Conservation (phyloP, 2,797 vertebrate species). For the Mycteria americana region DNA sequence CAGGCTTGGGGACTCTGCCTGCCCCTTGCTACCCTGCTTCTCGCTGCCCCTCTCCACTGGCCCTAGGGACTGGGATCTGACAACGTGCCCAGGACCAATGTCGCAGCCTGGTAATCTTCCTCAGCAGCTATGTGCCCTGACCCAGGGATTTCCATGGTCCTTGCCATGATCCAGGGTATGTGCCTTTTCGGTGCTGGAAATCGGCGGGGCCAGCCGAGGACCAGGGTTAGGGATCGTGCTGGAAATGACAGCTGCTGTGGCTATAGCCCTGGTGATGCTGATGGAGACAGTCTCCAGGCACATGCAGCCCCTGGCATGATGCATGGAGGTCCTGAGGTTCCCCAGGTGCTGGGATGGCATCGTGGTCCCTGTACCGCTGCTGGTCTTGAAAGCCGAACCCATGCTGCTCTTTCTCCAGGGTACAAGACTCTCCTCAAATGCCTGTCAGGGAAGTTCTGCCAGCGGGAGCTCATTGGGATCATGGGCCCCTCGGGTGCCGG, state of each 20-base stretch:
- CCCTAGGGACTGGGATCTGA: neutral
- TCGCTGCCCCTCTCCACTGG: neutral
- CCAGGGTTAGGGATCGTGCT: neutral
- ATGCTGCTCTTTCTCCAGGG: slow-evolving; percentile 71
- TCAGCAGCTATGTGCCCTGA: neutral
- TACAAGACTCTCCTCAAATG: slow-evolving; percentile 98
- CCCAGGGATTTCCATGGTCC: neutral
- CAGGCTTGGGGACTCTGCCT: neutral
- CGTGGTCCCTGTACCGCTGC: rapidly evolving
- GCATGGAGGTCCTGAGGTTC: neutral
- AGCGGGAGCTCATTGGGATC: slow-evolving; percentile 93
- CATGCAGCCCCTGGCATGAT: neutral
- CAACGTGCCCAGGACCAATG: neutral
- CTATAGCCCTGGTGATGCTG: neutral
- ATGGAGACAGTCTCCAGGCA: neutral
- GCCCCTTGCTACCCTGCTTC: neutral
- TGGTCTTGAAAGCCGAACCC: neutral
- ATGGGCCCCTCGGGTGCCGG: slow-evolving; percentile 98
- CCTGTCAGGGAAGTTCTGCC: slow-evolving; percentile 94
- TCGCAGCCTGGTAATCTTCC: neutral
- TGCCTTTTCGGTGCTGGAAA: neutral
- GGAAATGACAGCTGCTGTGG: neutral
- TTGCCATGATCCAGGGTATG: neutral
- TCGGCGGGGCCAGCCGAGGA: neutral
- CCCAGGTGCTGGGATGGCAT: neutral